Conservation (phyloP, 2,797 vertebrate genomes). For the Enteromius unitaeniatus region DNA sequence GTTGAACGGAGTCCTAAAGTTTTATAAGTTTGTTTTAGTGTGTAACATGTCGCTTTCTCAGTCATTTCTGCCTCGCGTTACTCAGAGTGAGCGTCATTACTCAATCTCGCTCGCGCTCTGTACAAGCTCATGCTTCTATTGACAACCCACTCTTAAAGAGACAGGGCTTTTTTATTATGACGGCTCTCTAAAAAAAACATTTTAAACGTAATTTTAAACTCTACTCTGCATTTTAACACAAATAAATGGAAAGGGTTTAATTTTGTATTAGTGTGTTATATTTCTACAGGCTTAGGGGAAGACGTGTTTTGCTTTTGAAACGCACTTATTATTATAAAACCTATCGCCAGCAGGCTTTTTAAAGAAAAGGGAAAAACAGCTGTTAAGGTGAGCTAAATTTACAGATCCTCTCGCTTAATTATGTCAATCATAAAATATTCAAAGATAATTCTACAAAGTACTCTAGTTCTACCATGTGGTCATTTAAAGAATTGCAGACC, state of each 20-base stretch:
- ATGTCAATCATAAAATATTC: not conserved
- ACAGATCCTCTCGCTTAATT: not conserved
- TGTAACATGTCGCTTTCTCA: not conserved
- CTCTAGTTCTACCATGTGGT: not conserved
- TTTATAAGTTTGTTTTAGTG: not conserved
- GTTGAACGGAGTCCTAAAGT: not conserved
- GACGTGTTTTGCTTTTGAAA: not conserved
- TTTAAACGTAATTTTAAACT: not conserved
- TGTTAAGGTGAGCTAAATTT: not conserved
- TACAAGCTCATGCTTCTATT: slow-evolving; percentile 48
- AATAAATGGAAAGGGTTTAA: not conserved
- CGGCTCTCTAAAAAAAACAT: not conserved
- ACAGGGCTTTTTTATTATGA: slow-evolving; percentile 55
- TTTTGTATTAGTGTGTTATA: not conserved
- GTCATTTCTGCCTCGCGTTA: slow-evolving; percentile 8
- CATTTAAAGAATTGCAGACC: slow-evolving; percentile 6
- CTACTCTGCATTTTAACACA: not conserved
- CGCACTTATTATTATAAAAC: not conserved
- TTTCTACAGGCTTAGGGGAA: not conserved
- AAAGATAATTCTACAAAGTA: not conserved
- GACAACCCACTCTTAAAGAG: slow-evolving; percentile 80
- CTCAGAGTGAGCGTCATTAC: slow-evolving; percentile 56
- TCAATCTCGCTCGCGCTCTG: slow-evolving; percentile 57
- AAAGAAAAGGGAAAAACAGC: not conserved
- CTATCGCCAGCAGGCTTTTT: not conserved